phyloP scores from a whole-genome alignment of 2,113 vertebrate genomes.

The Sylvia atricapilla region DNA sequence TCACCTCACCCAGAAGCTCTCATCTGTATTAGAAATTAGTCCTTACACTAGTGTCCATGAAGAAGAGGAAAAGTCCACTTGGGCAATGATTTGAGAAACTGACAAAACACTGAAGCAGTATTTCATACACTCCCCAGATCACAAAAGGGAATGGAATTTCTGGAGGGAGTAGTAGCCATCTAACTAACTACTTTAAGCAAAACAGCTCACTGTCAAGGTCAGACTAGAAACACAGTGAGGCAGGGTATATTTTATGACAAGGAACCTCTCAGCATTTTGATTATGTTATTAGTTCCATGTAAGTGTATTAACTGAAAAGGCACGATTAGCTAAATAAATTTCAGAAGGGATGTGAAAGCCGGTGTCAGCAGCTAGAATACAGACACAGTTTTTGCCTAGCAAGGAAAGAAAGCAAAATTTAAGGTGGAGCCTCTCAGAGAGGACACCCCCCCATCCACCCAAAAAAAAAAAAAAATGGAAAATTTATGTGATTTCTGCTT shows the following conservation, averaged over 20 bases:
- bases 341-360: neutral
- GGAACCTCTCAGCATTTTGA: conserved; percentile 38
- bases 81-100: neutral
- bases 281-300: conserved; percentile 49
- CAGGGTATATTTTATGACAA: conserved; percentile 10
- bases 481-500: neutral
- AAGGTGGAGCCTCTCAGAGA: neutral
- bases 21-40: neutral
- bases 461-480: neutral
- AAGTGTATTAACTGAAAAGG: conserved; percentile 53
- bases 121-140: neutral
- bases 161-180: neutral
- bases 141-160: neutral
- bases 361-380: neutral
- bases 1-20: neutral
- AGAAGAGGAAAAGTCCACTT: neutral
- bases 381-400: neutral
- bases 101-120: neutral
- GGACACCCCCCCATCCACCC: neutral
- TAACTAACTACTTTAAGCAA: conserved; percentile 29
- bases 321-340: conserved; percentile 18
- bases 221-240: neutral
- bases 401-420: neutral
- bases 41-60: neutral
- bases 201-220: conserved; percentile 7